A percentile compares a stretch with the other conserved stretches of the same genome.
phyloP scores from a whole-genome alignment of 2,888 invertebrate species.

The Campoletis raptor region DNA sequence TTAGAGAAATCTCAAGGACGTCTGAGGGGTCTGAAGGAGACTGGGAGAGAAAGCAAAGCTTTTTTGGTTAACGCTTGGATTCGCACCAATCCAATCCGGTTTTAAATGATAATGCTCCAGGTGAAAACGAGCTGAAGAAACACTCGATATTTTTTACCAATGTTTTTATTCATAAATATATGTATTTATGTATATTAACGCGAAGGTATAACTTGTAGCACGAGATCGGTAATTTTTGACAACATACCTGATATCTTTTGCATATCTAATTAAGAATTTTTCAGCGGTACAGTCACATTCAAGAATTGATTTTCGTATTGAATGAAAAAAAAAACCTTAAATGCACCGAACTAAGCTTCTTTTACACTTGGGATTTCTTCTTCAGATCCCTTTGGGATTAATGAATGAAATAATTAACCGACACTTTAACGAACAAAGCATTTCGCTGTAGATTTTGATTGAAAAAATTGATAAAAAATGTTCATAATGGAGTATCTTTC shows the following conservation, averaged over 20 bases:
- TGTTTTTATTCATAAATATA: neutral
- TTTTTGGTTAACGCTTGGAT: slow-evolving; percentile 10
- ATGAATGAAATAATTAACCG: neutral
- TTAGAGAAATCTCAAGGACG: neutral
- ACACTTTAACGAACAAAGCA: neutral
- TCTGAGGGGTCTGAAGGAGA: neutral
- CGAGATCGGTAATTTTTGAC: slow-evolving; percentile 3
- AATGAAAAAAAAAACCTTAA: neutral
- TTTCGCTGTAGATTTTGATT: neutral
- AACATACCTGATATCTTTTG: neutral
- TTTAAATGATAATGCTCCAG: slow-evolving; percentile 20
- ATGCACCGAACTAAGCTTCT: neutral
- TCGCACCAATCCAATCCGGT: slow-evolving; percentile 13
- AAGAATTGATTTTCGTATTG: neutral
- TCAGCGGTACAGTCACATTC: neutral
- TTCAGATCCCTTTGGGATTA: neutral
- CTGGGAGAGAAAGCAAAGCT: neutral
- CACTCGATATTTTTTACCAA: neutral
- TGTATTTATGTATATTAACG: neutral
- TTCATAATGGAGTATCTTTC: neutral
- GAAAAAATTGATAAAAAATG: too few relatives aligned
- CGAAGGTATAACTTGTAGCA: slow-evolving; percentile 1
- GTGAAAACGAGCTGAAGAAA: slow-evolving; percentile 23
- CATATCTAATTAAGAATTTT: slow-evolving; percentile 4
- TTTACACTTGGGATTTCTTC: neutral